Base-by-base conservation (phyloP, 2,888 invertebrate genomes). In the Drosophila buzzatii region DNA sequence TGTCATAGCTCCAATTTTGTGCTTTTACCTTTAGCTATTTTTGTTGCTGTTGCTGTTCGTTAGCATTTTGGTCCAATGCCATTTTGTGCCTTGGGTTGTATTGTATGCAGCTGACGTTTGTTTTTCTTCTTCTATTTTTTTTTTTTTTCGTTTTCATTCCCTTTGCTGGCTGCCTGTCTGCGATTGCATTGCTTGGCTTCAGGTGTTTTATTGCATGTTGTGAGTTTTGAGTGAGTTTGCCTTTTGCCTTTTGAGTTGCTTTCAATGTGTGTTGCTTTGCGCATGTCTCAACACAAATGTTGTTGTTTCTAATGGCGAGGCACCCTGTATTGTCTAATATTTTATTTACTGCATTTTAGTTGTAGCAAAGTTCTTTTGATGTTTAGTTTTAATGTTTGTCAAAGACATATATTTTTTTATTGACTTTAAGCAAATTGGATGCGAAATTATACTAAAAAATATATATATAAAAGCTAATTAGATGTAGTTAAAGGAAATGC, bases 51-150 rank as follows among this genome's bases (percentile, higher is more conserved):
- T 59, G 47, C 35, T 63, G 45, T 61, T 66, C 47, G 76, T 67
- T 68, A 60, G 44, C 56, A 71, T 72, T 70, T 74, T 74, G 65
- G 70, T 76, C 64, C 66, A 62, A 63, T 74, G 64, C 62, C 62
- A 64, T 64, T 67, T 62, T 51, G 69, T 76, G 67, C 85, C 76
- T 67, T 64, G 56, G 69, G 70, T 55, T 69, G 39, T 37, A 55
- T 72, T 57, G 53, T 57, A 60, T 86, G 89, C 84, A 83, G 74
- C 87, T 89, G 84, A 72, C 82, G 66, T 72, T 79, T 88, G 70
- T 70, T 68, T 70, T 70, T 51, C 35, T 61, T 47, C 52, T 35
- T 44, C 56, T 56, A 14, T 33, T 4, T 23, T 4, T 23, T 23
- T 23, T 23, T 23, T 23, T 20, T 23, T 3, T 1, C 33, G 31